Evolutionary conservation across 92 coral and sea anemone genomes (phyloP), one percentile per base, ranked within the genome.

Genomic region (Phymanthus crucifer): DNA sequence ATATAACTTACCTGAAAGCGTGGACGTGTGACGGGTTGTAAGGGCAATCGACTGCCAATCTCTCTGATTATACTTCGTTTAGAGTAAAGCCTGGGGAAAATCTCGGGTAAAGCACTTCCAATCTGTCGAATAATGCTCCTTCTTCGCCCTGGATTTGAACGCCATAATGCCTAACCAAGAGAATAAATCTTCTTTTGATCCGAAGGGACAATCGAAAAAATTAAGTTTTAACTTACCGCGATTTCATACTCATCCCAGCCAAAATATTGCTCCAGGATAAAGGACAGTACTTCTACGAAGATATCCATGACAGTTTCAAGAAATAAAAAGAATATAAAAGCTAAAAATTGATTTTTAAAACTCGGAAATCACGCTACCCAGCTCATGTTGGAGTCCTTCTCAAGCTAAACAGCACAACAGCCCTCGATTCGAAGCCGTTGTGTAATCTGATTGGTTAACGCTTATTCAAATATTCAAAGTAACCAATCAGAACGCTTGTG

Each of bases 11-110:
- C 97, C 91, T 92, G 88, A 75, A 95, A 91, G 78, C 89, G 89
- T 66, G 98, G 98, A 61, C 95, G 83, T 78, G 73, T 85, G 66
- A 94, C 73, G 4, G 98, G 95, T 65, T 81, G 89, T 74, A 95
- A 58, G 23, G 98, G 97, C 76, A 95, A 78, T 26, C 93, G 88
- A 71, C 95, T 95, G 21, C 95, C 98, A 54, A 95, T 95, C 78
- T 93, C 95, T 54, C 98, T 87, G 19, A 95, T 85, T 34, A 95
- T 85, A 71, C 98, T 95, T 17, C 92, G 90, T 69, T 89, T 90
- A 16, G 93, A 86, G 56, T 92, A 94, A 64, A 89, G 77, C 54
- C 69, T 86, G 54, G 87, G 56, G 27, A 68, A 76, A 65, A 78
- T 65, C 33, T 64, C 74, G 16, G 93, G 82, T 57, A 92, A 48